Percentiles rank a stretch among this genome's conserved stretches.
These are phyloP conservation scores for Cataglyphis altisquamis DNA, from an alignment of 2,888 invertebrate species.

Conservation along the genomic window DNA sequence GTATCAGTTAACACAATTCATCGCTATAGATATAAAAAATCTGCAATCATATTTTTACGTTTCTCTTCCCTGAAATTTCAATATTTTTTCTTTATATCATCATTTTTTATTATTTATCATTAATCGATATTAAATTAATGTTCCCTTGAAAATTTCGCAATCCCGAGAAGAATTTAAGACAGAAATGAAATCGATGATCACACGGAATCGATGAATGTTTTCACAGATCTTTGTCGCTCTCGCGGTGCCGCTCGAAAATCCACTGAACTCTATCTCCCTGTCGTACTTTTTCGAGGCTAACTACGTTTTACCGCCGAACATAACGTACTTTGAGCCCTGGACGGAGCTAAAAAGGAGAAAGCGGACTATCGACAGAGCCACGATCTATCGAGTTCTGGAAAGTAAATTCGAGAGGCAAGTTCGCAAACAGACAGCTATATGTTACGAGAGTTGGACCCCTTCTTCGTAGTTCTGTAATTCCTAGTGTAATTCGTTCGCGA, in stretches of 20 bases:
- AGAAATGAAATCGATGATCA: slow-evolving; percentile 15
- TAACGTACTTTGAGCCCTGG: slow-evolving; percentile 79
- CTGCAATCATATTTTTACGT: not conserved
- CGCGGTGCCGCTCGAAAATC: slow-evolving; percentile 90
- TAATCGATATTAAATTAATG: too few relatives aligned
- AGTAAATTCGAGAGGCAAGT: slow-evolving; percentile 88
- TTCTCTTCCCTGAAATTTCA: not conserved
- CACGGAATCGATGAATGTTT: slow-evolving; percentile 21
- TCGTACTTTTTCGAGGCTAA: slow-evolving; percentile 92
- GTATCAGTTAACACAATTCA: not conserved
- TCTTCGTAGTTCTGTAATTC: not conserved
- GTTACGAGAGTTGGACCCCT: not conserved
- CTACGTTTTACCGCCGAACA: slow-evolving; percentile 89
- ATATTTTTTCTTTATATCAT: not conserved
- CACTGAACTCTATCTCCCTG: slow-evolving; percentile 90
- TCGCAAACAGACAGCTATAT: slow-evolving; percentile 10
- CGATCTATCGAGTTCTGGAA: slow-evolving; percentile 88
- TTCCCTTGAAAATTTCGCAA: not conserved
- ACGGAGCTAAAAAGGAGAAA: slow-evolving; percentile 82
- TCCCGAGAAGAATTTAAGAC: not conserved
- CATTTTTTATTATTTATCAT: not conserved
- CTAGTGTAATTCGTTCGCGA: not conserved
- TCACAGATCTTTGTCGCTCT: slow-evolving; percentile 90
- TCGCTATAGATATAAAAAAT: not conserved
- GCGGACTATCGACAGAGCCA: slow-evolving; percentile 87